Conservation (phyloP, 2,113 vertebrate species). For the Leptocoma aspasia region DNA sequence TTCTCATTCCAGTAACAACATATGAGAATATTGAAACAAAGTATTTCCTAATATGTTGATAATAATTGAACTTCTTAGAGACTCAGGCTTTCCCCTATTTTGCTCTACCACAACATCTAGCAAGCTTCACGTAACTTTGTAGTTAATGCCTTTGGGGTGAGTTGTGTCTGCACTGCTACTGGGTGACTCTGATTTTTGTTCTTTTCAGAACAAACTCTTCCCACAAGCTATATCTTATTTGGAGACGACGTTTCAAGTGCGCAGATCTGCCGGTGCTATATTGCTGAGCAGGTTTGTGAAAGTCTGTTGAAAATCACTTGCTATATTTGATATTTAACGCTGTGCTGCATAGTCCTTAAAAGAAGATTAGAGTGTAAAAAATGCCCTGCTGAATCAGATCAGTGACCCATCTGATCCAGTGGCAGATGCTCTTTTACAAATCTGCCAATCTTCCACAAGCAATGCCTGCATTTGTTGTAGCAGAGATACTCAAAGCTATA, state of each 20-base stretch:
- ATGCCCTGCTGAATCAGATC: neutral
- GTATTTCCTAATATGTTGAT: neutral
- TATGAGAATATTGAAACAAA: neutral
- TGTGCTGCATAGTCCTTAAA: neutral
- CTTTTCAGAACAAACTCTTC: constrained; percentile 87
- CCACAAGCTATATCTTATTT: constrained; percentile 94
- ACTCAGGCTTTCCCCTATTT: neutral
- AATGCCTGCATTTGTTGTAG: neutral
- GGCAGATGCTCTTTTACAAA: neutral
- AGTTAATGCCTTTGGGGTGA: neutral
- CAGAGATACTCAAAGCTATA: neutral
- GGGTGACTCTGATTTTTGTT: neutral
- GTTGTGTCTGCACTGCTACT: neutral
- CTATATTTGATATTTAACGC: neutral
- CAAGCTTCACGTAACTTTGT: neutral
- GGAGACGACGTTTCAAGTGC: constrained; percentile 89
- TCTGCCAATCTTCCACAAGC: neutral
- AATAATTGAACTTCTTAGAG: neutral
- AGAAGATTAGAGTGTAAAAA: neutral
- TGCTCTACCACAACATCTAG: neutral
- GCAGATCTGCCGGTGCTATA: constrained; percentile 81
- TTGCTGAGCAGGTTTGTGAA: constrained; percentile 87
- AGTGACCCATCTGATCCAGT: neutral
- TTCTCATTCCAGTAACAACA: neutral
- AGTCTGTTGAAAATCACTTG: neutral